A percentile compares a stretch with the other conserved stretches of the same genome.
These are phyloP conservation scores for Pissodes strobi DNA, from an alignment of 1,140 invertebrate genomes.

Conservation along the genomic window DNA sequence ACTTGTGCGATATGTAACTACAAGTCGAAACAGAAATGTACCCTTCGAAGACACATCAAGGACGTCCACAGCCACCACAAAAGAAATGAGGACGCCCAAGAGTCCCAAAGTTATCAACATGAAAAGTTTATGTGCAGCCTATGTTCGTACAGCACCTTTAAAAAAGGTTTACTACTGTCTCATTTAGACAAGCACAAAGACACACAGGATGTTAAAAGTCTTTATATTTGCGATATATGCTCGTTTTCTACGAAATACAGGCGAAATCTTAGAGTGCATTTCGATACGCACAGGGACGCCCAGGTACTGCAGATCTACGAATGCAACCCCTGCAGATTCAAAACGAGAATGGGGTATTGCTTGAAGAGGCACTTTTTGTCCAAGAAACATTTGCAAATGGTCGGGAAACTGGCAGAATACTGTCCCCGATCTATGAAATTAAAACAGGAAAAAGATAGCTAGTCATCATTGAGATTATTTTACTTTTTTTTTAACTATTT, in stretches of 20 bases:
- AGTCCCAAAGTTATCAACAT: neutral
- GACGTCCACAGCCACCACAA: neutral
- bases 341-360: slow-evolving; percentile 8
- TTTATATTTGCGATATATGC: slow-evolving; percentile 24
- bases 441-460: neutral
- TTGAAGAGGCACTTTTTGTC: slow-evolving; percentile 18
- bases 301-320: neutral
- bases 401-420: slow-evolving; percentile 10
- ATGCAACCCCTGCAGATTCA: slow-evolving; percentile 22
- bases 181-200: slow-evolving; percentile 29
- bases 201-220: neutral
- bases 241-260: slow-evolving; percentile 18
- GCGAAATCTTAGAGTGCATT: slow-evolving; percentile 17
- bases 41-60: slow-evolving; percentile 12
- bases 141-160: slow-evolving; percentile 13
- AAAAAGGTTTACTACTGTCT: slow-evolving; percentile 4
- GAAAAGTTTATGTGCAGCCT: neutral
- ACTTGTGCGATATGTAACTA: slow-evolving; percentile 3
- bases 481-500: too few species aligned
- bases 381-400: slow-evolving; percentile 13
- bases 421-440: slow-evolving; percentile 1
- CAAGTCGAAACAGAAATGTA: slow-evolving; percentile 8
- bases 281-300: slow-evolving; percentile 7
- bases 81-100: neutral
- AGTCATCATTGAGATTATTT: too few species aligned